Percentiles rank a stretch among this genome's conserved stretches.
These are phyloP conservation scores for Thelaira solivaga DNA, from an alignment of 2,888 invertebrate species.

Conservation along the genomic window DNA sequence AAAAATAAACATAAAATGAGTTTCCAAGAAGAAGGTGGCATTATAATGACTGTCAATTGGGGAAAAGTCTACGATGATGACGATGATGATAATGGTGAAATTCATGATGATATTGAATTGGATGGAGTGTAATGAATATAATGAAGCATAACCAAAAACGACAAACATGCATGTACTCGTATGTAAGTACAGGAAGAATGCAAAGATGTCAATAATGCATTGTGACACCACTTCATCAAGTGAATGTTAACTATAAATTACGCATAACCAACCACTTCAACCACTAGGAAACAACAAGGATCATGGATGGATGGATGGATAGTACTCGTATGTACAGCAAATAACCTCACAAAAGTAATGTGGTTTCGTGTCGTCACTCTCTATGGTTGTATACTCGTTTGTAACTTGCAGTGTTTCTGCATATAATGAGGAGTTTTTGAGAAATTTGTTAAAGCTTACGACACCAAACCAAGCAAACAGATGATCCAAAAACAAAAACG, in stretches of 20 bases:
- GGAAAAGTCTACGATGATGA: slow-evolving; percentile 33
- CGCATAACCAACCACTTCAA: slow-evolving; percentile 71
- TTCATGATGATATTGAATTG: slow-evolving; percentile 24
- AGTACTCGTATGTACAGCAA: no score
- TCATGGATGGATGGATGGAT: no score
- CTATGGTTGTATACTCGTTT: background rate
- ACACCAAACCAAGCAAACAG: slow-evolving; percentile 6
- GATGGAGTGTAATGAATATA: slow-evolving; percentile 18
- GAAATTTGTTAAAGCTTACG: slow-evolving; percentile 30
- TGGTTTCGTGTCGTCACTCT: slow-evolving; percentile 31
- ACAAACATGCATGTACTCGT: background rate
- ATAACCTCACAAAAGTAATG: slow-evolving; percentile 37
- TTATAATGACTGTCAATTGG: slow-evolving; percentile 51
- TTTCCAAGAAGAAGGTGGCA: slow-evolving; percentile 61
- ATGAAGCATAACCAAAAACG: slow-evolving; percentile 19
- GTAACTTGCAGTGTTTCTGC: background rate
- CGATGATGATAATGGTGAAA: background rate
- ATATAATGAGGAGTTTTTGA: slow-evolving; percentile 54
- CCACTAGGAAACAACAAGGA: slow-evolving; percentile 44
- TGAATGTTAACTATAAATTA: slow-evolving; percentile 74
- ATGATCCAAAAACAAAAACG: background rate
- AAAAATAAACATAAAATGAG: slow-evolving; percentile 51
- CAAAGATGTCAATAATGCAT: slow-evolving; percentile 65
- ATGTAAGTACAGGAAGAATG: slow-evolving; percentile 36
- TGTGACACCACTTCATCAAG: slow-evolving; percentile 67